These are phyloP conservation scores for Calephelis virginiensis DNA, from an alignment of 1,140 invertebrate genomes.

Conservation along the genomic window DNA sequence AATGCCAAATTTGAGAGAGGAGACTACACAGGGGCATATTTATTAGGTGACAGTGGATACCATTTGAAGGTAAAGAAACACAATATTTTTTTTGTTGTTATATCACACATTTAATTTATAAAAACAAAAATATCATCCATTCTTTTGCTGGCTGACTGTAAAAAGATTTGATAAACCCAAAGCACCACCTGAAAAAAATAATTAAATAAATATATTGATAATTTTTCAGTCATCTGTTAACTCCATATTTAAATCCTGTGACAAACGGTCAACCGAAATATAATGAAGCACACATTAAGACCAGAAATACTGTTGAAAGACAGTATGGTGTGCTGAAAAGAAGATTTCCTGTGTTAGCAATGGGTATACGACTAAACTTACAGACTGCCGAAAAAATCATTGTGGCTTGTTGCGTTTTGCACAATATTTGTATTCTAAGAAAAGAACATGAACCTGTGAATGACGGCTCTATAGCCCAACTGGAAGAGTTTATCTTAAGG, in stretches of 20 bases:
- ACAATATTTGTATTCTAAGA: slow-evolving; percentile 15
- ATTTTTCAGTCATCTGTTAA: slow-evolving; percentile 3
- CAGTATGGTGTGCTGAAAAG: background rate
- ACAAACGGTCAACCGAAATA: background rate
- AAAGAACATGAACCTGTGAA: slow-evolving; percentile 1
- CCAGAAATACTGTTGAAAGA: slow-evolving; percentile 1
- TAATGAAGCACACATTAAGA: slow-evolving; percentile 9
- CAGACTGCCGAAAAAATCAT: slow-evolving; percentile 6
- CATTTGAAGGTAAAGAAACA: slow-evolving; percentile 9
- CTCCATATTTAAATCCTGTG: background rate
- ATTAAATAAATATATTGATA: background rate
- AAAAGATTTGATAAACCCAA: background rate
- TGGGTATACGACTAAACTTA: slow-evolving; percentile 3
- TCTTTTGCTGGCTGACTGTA: background rate
- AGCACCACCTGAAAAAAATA: background rate
- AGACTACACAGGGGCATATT: background rate
- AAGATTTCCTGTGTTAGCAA: slow-evolving; percentile 3
- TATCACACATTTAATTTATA: background rate
- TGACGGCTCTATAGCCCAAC: background rate
- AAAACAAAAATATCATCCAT: background rate
- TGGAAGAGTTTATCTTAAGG: background rate
- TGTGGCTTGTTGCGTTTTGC: slow-evolving; percentile 11
- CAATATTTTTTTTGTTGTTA: background rate
- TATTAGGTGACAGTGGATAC: slow-evolving; percentile 8
- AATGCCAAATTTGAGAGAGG: background rate